A percentile compares a stretch with the other conserved stretches of the same genome.
phyloP scores from a whole-genome alignment of 2,888 invertebrate species.

The Strigamia maritima region DNA sequence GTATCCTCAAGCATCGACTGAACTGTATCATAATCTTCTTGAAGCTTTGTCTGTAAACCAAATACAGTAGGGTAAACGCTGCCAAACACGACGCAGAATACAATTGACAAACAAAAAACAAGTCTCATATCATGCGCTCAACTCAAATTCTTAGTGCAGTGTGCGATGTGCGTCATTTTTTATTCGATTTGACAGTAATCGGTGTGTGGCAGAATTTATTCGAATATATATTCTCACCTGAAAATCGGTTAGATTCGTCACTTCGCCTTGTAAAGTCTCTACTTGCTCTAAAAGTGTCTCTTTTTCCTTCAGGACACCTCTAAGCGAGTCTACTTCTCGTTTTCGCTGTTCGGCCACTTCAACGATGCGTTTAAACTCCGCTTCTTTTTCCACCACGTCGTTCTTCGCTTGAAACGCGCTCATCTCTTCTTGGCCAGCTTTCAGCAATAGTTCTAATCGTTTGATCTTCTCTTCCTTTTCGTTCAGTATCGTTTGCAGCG shows the following conservation, averaged over 20 bases:
- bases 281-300: conserved; percentile 41
- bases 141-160: background rate
- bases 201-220: no score
- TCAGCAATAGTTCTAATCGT: background rate
- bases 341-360: conserved; percentile 50
- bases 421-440: conserved; percentile 33
- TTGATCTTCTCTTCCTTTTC: background rate
- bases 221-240: conserved; percentile 39
- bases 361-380: conserved; percentile 57
- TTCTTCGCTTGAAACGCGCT: background rate
- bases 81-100: background rate
- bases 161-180: background rate
- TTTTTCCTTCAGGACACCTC: conserved; percentile 42
- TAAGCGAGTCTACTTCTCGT: conserved; percentile 42
- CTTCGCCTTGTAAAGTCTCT: conserved; percentile 40
- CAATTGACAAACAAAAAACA: background rate
- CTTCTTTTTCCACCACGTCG: conserved; percentile 45
- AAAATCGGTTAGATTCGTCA: conserved; percentile 38
- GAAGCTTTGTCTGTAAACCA: conserved; percentile 48
- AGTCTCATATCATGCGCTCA: background rate
- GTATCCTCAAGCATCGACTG: conserved; percentile 52
- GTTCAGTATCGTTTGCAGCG: background rate
- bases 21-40: conserved; percentile 52
- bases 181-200: background rate
- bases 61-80: background rate